phyloP scores from a whole-genome alignment of 2,888 invertebrate species.

The Drosophila mimica region DNA sequence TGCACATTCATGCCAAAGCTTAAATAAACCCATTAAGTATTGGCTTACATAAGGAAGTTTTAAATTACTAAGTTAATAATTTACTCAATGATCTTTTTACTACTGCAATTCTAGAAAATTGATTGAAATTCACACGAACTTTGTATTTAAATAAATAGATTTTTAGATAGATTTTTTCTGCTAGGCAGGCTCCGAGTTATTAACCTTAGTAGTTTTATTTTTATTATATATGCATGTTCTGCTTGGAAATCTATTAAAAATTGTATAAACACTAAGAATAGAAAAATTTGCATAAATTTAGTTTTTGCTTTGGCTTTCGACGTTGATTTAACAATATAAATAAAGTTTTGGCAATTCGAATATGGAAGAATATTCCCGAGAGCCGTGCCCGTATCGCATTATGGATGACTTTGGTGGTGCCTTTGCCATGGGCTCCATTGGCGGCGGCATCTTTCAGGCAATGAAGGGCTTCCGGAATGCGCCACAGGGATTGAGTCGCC shows the following conservation, averaged over 20 bases:
- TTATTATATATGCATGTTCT: constrained; percentile 26
- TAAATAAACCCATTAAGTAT: neutral
- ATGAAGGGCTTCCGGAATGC: constrained; percentile 99
- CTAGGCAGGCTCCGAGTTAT: constrained; percentile 21
- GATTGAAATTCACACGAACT: neutral
- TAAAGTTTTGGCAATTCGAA: constrained; percentile 20
- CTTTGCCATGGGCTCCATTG: constrained; percentile 99
- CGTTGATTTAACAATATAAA: constrained; percentile 1
- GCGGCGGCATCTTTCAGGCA: constrained; percentile 98
- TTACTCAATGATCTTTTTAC: neutral
- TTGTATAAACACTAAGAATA: constrained; percentile 24
- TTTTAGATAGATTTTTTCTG: neutral
- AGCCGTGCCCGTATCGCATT: constrained; percentile 99
- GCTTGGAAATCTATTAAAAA: constrained; percentile 35
- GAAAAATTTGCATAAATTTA: constrained; percentile 35
- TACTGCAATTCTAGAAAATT: neutral
- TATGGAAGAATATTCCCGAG: constrained; percentile 98
- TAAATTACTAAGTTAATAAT: neutral
- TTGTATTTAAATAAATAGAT: neutral
- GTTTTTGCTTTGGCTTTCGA: constrained; percentile 16
- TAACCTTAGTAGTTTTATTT: constrained; percentile 6
- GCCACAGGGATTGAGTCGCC: constrained; percentile 88
- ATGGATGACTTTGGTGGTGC: constrained; percentile 99
- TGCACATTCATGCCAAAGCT: constrained; percentile 17
- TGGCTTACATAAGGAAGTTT: neutral